A percentile compares a stretch with the other conserved stretches of the same genome.
phyloP scores from a whole-genome alignment of 2,113 vertebrate genomes.

The Helogale parvula region DNA sequence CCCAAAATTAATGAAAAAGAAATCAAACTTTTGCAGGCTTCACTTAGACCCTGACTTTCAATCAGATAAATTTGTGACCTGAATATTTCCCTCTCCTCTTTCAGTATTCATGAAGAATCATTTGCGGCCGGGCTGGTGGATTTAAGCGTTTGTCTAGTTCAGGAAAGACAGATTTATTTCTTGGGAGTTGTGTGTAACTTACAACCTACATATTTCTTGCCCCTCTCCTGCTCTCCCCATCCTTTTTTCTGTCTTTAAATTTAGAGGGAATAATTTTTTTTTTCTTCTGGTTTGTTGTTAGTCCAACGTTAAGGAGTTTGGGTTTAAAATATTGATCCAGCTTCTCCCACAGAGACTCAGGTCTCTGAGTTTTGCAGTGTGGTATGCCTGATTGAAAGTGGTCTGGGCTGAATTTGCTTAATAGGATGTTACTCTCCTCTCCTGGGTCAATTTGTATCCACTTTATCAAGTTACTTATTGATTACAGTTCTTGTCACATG shows the following conservation, averaged over 20 bases:
- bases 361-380: slow-evolving; percentile 35
- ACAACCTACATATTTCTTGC: slow-evolving; percentile 60
- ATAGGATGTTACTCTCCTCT: slow-evolving; percentile 59
- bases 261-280: slow-evolving; percentile 55
- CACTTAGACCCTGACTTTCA: slow-evolving; percentile 72
- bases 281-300: background rate
- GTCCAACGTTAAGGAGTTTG: slow-evolving; percentile 43
- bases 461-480: slow-evolving; percentile 77
- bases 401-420: slow-evolving; percentile 61
- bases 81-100: slow-evolving; percentile 69
- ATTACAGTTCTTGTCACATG: slow-evolving; percentile 35
- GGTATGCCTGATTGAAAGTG: slow-evolving; percentile 57
- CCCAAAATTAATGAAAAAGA: slow-evolving; percentile 75
- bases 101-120: slow-evolving; percentile 70
- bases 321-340: slow-evolving; percentile 63
- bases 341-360: background rate
- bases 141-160: slow-evolving; percentile 67
- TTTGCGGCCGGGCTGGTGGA: slow-evolving; percentile 53
- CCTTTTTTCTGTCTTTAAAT: slow-evolving; percentile 61
- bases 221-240: background rate
- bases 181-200: background rate
- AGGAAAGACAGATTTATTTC: slow-evolving; percentile 73
- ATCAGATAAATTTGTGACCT: slow-evolving; percentile 64
- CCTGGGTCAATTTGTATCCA: slow-evolving; percentile 66
- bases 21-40: slow-evolving; percentile 65